A percentile compares a stretch with the other conserved stretches of the same genome.
These are phyloP conservation scores for Schizopygopsis malacanthus DNA, from an alignment of 2,797 vertebrate species.

Conservation along the genomic window DNA sequence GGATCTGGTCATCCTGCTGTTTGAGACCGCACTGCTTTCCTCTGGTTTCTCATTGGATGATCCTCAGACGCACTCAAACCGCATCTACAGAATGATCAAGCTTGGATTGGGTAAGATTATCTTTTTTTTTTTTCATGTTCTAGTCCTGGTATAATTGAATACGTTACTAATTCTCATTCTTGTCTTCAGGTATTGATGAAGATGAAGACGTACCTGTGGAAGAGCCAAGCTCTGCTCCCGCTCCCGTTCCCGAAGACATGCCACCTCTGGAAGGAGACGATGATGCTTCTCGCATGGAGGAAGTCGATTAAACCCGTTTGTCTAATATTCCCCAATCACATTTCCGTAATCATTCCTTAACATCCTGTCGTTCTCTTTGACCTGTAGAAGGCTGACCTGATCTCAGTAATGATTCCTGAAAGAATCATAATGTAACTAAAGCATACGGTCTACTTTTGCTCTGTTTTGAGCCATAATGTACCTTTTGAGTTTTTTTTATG, in stretches of 20 bases:
- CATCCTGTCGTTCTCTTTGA: conserved; percentile 64
- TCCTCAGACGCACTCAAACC: conserved; percentile 94
- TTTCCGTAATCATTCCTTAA: conserved; percentile 56
- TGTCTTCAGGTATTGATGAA: conserved; percentile 85
- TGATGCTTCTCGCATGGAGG: conserved; percentile 92
- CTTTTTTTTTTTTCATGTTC: background rate
- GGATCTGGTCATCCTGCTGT: conserved; percentile 93
- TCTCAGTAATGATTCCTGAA: conserved; percentile 35
- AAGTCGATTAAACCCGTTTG: conserved; percentile 85
- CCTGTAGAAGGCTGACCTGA: conserved; percentile 69
- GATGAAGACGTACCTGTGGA: conserved; percentile 85
- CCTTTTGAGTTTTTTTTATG: conserved; percentile 65
- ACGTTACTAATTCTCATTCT: background rate
- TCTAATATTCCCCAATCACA: conserved; percentile 63
- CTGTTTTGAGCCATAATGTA: conserved; percentile 29
- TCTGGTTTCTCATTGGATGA: conserved; percentile 95
- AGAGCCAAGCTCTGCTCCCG: conserved; percentile 76
- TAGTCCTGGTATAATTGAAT: background rate
- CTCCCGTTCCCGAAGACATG: conserved; percentile 84
- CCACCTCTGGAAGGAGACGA: conserved; percentile 91
- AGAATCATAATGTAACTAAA: conserved; percentile 33
- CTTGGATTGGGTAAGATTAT: conserved; percentile 87
- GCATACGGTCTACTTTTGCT: conserved; percentile 27
- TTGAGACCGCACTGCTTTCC: conserved; percentile 92
- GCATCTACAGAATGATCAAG: conserved; percentile 98